Base-by-base conservation (phyloP, 2,113 vertebrate genomes). In the Gobio gobio region DNA sequence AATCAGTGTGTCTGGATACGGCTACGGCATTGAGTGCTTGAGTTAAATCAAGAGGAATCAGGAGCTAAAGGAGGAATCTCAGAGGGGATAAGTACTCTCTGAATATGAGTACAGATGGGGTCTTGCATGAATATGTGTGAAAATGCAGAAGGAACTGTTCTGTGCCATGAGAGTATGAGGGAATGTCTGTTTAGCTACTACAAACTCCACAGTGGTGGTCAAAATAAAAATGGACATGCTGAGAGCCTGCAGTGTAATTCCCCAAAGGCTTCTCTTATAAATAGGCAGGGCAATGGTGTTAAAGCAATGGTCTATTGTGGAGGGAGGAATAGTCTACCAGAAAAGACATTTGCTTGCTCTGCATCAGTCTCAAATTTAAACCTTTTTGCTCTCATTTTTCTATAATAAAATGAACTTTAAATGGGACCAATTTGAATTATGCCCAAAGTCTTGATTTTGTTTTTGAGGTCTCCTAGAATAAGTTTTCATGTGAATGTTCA, bases 1-100 rank as follows among this genome's bases (percentile, higher is more conserved):
- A 81, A 89, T 78, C 73, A 83, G 56, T 45, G 14, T 78, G 78
- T 88, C 73, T 82, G 78, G 78, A 83, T 82, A 66, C 10, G 74
- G 66, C 83, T 81, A 72, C 74, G n/a, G 24, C 24, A 24, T 61
- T 78, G 18, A 22, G 73, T 82, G 56, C 47, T 83, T 3, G 47
- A 58, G 47, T 43, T 82, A 72, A 82, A 82, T 72, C 49, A 72
- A 82, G 29, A 72, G 47, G 64, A 33, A 72, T 82, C 64, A 82
- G 47, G 26, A 82, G 29, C 33, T 82, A 51, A 24, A 51, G 29
- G 12, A 40, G 47, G 49, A 82, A 70, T 82, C 45, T 82, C 61
- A 10, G 49, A 72, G 64, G 80, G 49, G 49, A 82, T 72, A 70
- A 78, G 54, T 24, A 61, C 76, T 59, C 51, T 40, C 54, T 58